Conservation (phyloP, 2,113 vertebrate genomes). For the Macroglossus sobrinus region DNA sequence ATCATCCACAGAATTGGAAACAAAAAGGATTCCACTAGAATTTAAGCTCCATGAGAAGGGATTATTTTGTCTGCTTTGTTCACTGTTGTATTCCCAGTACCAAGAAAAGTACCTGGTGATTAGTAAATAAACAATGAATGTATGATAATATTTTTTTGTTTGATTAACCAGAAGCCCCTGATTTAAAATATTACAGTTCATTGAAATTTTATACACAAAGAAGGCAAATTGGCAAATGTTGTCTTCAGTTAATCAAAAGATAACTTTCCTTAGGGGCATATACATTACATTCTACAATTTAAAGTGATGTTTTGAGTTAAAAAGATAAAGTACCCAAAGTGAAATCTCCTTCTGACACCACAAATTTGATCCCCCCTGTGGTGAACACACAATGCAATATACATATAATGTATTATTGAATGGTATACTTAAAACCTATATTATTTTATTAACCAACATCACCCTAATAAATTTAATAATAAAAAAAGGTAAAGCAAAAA, state of each 20-base stretch:
- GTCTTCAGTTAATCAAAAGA: constrained; percentile 2
- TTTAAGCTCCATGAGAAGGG: background rate
- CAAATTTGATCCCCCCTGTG: too few species aligned
- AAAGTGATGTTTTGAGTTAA: background rate
- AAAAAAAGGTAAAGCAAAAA: background rate
- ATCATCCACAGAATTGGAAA: background rate
- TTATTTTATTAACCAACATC: too few species aligned
- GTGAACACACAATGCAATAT: too few species aligned
- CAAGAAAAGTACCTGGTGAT: background rate
- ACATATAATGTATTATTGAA: too few species aligned
- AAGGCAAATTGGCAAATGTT: background rate
- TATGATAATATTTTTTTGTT: background rate
- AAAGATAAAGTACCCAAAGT: too few species aligned
- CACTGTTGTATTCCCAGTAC: background rate
- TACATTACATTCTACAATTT: background rate
- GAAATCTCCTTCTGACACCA: too few species aligned
- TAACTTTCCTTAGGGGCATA: background rate
- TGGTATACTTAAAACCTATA: too few species aligned
- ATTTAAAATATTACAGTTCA: background rate
- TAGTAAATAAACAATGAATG: background rate
- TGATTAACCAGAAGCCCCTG: background rate
- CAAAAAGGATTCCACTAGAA: background rate
- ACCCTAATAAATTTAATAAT: too few species aligned
- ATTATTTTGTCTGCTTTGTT: background rate
- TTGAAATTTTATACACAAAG: background rate